Base-by-base conservation (phyloP, 2,797 vertebrate genomes). In the Pempheris klunzingeri region DNA sequence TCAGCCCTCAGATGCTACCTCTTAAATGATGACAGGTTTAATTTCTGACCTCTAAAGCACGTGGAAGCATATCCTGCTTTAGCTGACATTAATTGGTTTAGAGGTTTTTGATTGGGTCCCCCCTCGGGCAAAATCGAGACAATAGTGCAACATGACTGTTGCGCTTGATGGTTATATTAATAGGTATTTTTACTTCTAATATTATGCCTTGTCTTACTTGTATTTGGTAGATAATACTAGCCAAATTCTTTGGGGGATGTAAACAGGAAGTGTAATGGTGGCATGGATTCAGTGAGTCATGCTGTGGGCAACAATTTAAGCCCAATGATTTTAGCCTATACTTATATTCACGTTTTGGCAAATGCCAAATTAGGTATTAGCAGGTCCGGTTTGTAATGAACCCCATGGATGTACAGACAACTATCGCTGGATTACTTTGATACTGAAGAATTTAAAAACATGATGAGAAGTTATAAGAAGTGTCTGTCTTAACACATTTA, bases 1-100 rank as follows among this genome's bases (percentile, higher is more conserved):
- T 46, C 46, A 85, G 20, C 58, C 60, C 52, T 55, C 39, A 49
- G 30, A 59, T 30, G 32, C 58, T 20, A 41, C 38, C 30, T 50
- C 44, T 66, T 61, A 55, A 63, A 62, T 30, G 15, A 62, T 52
- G 13, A n/a, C 74, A 49, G 49, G 39, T 71, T 54, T 63, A 9
- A 57, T 67, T 36, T 57, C 22, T 73, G 63, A 69, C 43, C 54
- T 62, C 22, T 50, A 14, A 50, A 72, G n/a, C 22, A 28, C 24
- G 47, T 24, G 38, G 18, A 22, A 8, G 34, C 14, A 53, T n/a
- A 58, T 53, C 46, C 28, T 53, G 38, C 22, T 26, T 53, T 22
- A n/a, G 20, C 53, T 77, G 18, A 61, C 61, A 36, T 54, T 52
- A 34, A 49, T 28, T 34, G 18, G 4, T 43, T 54, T 50, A 26